These are phyloP conservation scores for Ascaphus truei DNA, from an alignment of 2,113 vertebrate genomes.

Conservation along the genomic window DNA sequence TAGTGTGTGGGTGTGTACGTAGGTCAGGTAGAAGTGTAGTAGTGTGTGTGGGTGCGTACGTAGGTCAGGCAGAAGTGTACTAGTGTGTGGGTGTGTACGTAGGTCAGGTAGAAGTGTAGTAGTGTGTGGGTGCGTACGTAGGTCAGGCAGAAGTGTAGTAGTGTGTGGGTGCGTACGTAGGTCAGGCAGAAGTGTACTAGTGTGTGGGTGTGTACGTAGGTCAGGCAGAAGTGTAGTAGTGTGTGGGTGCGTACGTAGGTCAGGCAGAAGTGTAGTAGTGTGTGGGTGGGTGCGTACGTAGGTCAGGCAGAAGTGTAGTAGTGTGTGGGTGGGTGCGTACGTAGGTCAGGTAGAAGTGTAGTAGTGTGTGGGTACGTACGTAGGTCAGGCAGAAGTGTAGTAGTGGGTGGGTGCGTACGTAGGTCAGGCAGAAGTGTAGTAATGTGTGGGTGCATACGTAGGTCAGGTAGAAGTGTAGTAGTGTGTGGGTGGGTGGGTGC, in stretches of 20 bases:
- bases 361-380: too few relatives aligned
- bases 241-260: accelerated
- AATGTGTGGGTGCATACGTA: accelerated
- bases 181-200: slow-evolving; percentile 1
- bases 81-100: too few relatives aligned
- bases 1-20: accelerated
- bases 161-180: not conserved
- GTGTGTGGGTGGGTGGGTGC: not conserved
- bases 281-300: accelerated
- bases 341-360: too few relatives aligned
- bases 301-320: slow-evolving; percentile 1
- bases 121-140: not conserved
- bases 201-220: too few relatives aligned
- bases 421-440: not conserved
- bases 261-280: not conserved
- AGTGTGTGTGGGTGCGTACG: not conserved
- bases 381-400: not conserved
- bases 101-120: not conserved
- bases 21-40: slow-evolving; percentile 6
- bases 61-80: too few relatives aligned
- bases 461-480: slow-evolving; percentile 3
- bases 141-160: accelerated
- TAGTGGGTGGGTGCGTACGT: not conserved
- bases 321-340: not conserved
- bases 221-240: too few relatives aligned